Evolutionary conservation across 2,113 vertebrate species (phyloP), one percentile per base, ranked within the genome.

Genomic region (Solenodon paradoxus): DNA sequence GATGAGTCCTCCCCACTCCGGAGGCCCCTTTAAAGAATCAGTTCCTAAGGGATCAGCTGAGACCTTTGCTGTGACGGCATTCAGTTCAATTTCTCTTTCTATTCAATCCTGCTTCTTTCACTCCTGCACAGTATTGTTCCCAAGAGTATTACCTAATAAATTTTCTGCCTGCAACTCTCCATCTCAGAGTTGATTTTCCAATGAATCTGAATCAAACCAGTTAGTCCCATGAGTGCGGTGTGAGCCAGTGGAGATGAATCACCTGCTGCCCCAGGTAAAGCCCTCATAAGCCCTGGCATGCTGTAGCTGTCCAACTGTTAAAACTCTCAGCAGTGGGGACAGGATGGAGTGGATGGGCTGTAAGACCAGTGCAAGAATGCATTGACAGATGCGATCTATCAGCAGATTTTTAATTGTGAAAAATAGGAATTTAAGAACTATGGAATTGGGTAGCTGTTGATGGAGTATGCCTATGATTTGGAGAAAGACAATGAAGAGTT

Each of bases 31-130:
- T 55, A 32, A 72, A 35, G 17, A 17, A 66, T 90, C 75, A 87
- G 47, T 32, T 84, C 47, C 51, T 40, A 80, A 42, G 59, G 10
- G 42, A 8, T 53, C 24, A 42, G 30, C 55, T 55, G 51, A 92
- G 49, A 71, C 10, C 71, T 94, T 72, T n/a, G 16, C 74, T 86
- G 5, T 66, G 13, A 57, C 28, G 69, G 32, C 55, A 17, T 75
- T 86, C 72, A 86, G 47, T 87, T 80, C 38, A 59, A 32, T 35
- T 87, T 84, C 86, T 78, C 51, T 92, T 92, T 88, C 64, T 79
- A 19, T 32, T 86, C 55, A 26, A 8, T 84, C 64, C 77, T 79
- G 8, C 45, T 53, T 64, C 28, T 55, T 92, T 79, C 71, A 40
- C 51, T 85, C 22, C 55, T 16, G 5, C 32, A 47, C 3, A 19